phyloP scores from a whole-genome alignment of 1,140 invertebrate genomes.

The Acromyrmex echinatior region DNA sequence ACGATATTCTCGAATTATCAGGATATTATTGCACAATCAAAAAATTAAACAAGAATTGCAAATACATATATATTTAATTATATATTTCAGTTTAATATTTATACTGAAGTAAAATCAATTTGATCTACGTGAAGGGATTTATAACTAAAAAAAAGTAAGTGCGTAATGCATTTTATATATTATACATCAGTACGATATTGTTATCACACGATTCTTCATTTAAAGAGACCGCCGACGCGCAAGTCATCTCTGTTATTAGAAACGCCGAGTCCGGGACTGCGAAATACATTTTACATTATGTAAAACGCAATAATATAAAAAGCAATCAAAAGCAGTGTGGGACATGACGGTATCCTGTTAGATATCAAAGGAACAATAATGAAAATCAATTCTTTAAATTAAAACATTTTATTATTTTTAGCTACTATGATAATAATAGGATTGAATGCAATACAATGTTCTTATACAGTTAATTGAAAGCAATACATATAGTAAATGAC shows the following conservation, averaged over 20 bases:
- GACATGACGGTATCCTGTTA: background rate
- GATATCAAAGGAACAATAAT: too few relatives aligned
- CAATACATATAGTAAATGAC: too few relatives aligned
- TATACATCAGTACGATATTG: background rate
- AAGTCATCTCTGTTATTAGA: conserved; percentile 22
- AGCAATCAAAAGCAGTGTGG: conserved; percentile 45
- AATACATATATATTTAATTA: conserved; percentile 1
- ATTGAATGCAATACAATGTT: too few relatives aligned
- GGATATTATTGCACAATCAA: background rate
- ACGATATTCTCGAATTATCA: too few relatives aligned
- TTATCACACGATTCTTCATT: conserved; percentile 6
- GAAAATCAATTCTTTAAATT: too few relatives aligned
- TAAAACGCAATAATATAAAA: conserved; percentile 53
- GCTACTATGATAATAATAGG: too few relatives aligned
- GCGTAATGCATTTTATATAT: background rate
- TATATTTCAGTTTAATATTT: background rate
- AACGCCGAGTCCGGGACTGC: background rate
- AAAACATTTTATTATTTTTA: too few relatives aligned
- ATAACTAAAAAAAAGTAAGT: background rate
- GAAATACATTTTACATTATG: conserved; percentile 27
- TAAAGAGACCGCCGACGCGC: background rate
- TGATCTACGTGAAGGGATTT: background rate
- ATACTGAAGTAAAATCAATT: background rate
- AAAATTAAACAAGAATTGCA: background rate
- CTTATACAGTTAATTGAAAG: too few relatives aligned